Base-by-base conservation (phyloP, 2,797 vertebrate species). In the Yasuhikotakia modesta region DNA sequence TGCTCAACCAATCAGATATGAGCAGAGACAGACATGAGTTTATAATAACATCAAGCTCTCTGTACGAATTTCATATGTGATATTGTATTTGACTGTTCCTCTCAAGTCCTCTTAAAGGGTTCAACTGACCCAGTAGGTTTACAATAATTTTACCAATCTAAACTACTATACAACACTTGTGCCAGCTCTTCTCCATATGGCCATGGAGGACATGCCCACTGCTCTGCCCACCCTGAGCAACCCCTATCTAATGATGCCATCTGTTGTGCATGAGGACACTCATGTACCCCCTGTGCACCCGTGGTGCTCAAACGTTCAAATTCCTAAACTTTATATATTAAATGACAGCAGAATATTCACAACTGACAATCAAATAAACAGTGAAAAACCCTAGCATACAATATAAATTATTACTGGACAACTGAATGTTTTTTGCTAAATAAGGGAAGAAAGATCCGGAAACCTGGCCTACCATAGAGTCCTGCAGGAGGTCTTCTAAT, bases 401-500 rank as follows among this genome's bases (percentile, higher is more conserved):
- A 60, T 19, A 60, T 30, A 16, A 13, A 11, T n/a, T 17, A 32
- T 30, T 32, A 61, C 2, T 55, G 19, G 8, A 43, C 39, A 43
- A 43, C 10, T 43, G 39, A 2, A 27, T 4, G 27, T 43, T 11
- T 11, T 1, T 43, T 10, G 7, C 10, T 10, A 10, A 35, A 27
- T 21, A 32, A 46, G 17, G 22, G 5, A 50, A 55, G 8, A 67
- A 2, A 2, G 10, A 21, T 21, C n/a, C 27, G 53, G 21, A 13
- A 30, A 19, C 19, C 7, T n/a, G 5, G 13, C 24, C 73, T 89
- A 99, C 98, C 98, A 99, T 99, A 32, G 98, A 99, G 90, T 99
- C 98, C 90, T 99, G 98, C 72, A 99, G 94, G 82, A 99, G 93
- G 86, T 99, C 97, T 79, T 99, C 98, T 84, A 99, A 92, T 78